These are phyloP conservation scores for Pristiophorus japonicus DNA, from an alignment of 2,113 vertebrate species.

Conservation along the genomic window DNA sequence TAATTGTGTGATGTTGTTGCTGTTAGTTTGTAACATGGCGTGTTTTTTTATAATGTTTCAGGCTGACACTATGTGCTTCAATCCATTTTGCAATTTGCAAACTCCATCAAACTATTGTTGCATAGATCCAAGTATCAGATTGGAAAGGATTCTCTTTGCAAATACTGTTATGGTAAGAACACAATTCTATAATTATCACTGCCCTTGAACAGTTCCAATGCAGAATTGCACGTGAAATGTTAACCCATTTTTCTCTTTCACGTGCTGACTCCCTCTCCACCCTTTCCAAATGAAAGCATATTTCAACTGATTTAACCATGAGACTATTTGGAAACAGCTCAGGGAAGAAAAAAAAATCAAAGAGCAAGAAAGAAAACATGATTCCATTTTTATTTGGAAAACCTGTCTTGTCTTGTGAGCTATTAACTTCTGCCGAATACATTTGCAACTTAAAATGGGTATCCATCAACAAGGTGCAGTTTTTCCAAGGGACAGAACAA, in stretches of 20 bases:
- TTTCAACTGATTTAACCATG: neutral
- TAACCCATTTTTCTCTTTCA: neutral
- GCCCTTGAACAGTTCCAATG: neutral
- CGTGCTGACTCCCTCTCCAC: neutral
- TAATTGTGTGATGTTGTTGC: neutral
- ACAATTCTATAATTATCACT: neutral
- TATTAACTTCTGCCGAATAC: conserved; percentile 9
- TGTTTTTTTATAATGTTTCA: too few relatives aligned
- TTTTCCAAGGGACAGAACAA: conserved; percentile 26
- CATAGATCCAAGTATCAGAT: neutral
- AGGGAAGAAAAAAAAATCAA: conserved; percentile 17
- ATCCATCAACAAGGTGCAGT: neutral
- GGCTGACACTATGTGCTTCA: neutral
- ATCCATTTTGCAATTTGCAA: neutral
- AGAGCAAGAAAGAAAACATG: neutral
- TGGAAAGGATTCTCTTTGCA: neutral
- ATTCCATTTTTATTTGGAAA: neutral
- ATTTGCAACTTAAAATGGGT: conserved; percentile 9
- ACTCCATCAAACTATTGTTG: neutral
- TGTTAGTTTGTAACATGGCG: neutral
- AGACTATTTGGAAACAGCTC: neutral
- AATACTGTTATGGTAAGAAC: neutral
- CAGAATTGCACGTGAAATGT: neutral
- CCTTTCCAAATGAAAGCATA: neutral
- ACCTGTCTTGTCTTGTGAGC: conserved; percentile 33